A percentile compares a stretch with the other conserved stretches of the same genome.
These are phyloP conservation scores for Emmelina monodactyla DNA, from an alignment of 2,888 invertebrate genomes.

Conservation along the genomic window DNA sequence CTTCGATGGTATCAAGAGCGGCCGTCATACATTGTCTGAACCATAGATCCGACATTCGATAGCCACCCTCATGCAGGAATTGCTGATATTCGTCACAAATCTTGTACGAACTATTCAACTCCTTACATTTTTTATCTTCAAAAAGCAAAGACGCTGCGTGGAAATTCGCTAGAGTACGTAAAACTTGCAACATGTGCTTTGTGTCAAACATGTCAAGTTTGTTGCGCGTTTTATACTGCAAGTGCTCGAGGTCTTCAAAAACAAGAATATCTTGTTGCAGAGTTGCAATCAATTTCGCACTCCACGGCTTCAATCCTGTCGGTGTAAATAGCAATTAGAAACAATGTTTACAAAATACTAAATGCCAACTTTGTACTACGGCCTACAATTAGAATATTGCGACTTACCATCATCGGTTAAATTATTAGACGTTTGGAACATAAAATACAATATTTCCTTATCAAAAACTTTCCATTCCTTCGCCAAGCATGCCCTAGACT, in stretches of 20 bases:
- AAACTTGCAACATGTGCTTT: conserved; percentile 47
- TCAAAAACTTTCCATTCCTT: conserved; percentile 36
- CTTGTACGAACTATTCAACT: conserved; percentile 24
- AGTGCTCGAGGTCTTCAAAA: conserved; percentile 43
- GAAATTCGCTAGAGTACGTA: conserved; percentile 52
- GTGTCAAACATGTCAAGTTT: conserved; percentile 48
- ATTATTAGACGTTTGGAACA: too few relatives aligned
- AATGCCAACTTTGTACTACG: too few relatives aligned
- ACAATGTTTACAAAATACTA: too few relatives aligned
- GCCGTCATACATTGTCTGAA: conserved; percentile 41
- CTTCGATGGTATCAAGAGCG: conserved; percentile 34
- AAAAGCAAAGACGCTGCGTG: conserved; percentile 61
- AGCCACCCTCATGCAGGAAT: conserved; percentile 31
- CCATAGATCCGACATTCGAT: conserved; percentile 31
- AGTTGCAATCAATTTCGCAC: conserved; percentile 24
- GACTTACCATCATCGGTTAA: too few relatives aligned
- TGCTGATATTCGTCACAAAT: conserved; percentile 32
- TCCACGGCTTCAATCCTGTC: conserved; percentile 41
- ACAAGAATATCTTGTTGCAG: conserved; percentile 32
- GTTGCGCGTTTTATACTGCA: conserved; percentile 32
- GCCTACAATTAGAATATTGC: too few relatives aligned
- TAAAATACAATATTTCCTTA: conserved; percentile 41
- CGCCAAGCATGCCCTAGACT: conserved; percentile 45
- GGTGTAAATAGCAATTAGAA: too few relatives aligned
- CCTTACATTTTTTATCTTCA: conserved; percentile 45